Evolutionary conservation across 2,888 invertebrate genomes (phyloP), one percentile per base, ranked within the genome.

Genomic region (Sarcophaga subvicina): DNA sequence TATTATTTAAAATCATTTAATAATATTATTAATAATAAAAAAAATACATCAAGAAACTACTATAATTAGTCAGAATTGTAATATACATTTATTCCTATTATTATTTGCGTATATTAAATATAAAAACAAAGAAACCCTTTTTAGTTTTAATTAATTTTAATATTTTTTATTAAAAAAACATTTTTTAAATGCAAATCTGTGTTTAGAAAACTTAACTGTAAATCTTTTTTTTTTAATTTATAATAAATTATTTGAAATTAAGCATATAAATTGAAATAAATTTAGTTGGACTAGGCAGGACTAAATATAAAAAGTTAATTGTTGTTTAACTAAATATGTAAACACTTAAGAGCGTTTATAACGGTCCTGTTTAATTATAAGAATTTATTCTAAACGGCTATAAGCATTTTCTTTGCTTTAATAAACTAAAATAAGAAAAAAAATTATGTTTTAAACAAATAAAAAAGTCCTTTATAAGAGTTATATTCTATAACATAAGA

Each of bases 21-120:
- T 14, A 54, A 54, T 14, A 12, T 3, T 14, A 54, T 0, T 14
- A 12, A 54, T 14, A 54, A 54, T 4, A 54, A 54, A 54, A 54
- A 54, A 54, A 3, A 14, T 17, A 5, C 12, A 54, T 54, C 4
- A 54, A 54, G 54, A 54, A 17, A 12, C 12, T 54, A 49, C 11
- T 54, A 4, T 54, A 27, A 4, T 49, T 60, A 73, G 72, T 69
- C 67, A 67, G 60, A 80, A 27, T 67, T 67, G 60, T 80, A 69
- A 73, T 80, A 73, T 73, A 67, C 27, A 47, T 80, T 73, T 73
- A 60, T 78, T 70, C 27, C 49, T 54, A 54, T 54, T 54, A 54
- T 54, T 10, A 37, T 37, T 37, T 37, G 37, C 37, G 37, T 37
- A 37, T 37, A 37, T 8, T 37, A 37, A 37, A 37, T 37, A 37